Conservation (phyloP, 2,113 vertebrate genomes). For the Bufo gargarizans region DNA sequence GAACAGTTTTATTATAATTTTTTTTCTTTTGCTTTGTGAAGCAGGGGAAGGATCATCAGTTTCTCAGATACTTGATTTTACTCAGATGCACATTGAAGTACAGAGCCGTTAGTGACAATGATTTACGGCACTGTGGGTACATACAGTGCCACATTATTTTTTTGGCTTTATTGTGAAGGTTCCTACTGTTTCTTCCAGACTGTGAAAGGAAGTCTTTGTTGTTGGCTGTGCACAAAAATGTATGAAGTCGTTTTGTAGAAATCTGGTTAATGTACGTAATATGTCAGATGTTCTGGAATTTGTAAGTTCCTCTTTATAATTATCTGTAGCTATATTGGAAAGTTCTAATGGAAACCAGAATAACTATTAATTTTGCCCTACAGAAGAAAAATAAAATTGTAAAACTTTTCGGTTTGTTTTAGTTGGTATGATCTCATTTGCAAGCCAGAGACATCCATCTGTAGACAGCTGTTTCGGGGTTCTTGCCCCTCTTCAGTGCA, state of each 20-base stretch:
- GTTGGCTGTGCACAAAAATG: slow-evolving; percentile 1
- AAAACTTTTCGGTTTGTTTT: too few species aligned
- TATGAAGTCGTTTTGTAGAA: neutral
- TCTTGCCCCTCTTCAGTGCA: too few species aligned
- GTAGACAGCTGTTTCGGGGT: too few species aligned
- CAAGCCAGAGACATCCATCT: too few species aligned
- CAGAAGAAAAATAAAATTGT: too few species aligned
- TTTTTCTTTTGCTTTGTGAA: slow-evolving; percentile 15
- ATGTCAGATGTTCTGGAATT: neutral
- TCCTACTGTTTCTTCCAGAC: slow-evolving; percentile 26
- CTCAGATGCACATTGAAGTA: slow-evolving; percentile 21
- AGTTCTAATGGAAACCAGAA: neutral
- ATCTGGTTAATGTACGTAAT: neutral
- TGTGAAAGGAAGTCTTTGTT: slow-evolving; percentile 39
- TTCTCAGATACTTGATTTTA: slow-evolving; percentile 11
- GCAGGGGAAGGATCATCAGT: slow-evolving; percentile 13
- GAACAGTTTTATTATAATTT: neutral
- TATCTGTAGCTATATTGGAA: neutral
- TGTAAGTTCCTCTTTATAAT: neutral
- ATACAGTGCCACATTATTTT: neutral
- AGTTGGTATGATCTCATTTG: too few species aligned
- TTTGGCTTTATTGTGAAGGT: neutral
- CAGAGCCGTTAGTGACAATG: slow-evolving; percentile 28
- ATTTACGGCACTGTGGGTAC: slow-evolving; percentile 37
- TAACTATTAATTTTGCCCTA: too few species aligned